A percentile compares a stretch with the other conserved stretches of the same genome.
phyloP scores from a whole-genome alignment of 2,797 vertebrate genomes.

The Gymnodraco acuticeps region DNA sequence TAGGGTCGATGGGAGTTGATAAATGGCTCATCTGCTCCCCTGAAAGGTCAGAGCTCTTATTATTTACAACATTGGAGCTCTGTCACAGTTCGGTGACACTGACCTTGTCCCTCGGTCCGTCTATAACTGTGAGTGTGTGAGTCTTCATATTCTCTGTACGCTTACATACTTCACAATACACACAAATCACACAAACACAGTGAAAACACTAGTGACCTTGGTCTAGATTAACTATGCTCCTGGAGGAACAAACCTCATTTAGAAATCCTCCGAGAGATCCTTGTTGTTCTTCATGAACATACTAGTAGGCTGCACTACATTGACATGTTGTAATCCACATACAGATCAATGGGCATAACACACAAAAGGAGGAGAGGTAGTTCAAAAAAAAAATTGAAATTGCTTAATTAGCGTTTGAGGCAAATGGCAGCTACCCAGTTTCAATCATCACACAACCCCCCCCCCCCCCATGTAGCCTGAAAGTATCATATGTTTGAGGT shows the following conservation, averaged over 20 bases:
- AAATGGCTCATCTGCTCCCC: conserved; percentile 59
- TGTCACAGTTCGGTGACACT: conserved; percentile 72
- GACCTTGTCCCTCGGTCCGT: conserved; percentile 75
- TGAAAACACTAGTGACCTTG: conserved; percentile 61
- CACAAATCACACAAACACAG: conserved; percentile 1
- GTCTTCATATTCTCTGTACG: conserved; percentile 52
- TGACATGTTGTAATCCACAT: not conserved
- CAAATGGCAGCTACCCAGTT: conserved; percentile 5
- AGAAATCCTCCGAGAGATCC: conserved; percentile 45
- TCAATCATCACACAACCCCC: not conserved
- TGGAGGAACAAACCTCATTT: conserved; percentile 57
- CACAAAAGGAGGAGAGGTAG: not conserved
- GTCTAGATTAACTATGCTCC: conserved; percentile 68
- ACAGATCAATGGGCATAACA: not conserved
- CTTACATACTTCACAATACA: conserved; percentile 25
- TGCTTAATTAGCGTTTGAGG: not conserved
- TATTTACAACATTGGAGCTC: conserved; percentile 74
- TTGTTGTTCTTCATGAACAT: conserved; percentile 31
- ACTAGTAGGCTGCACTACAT: not conserved
- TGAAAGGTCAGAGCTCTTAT: conserved; percentile 77
- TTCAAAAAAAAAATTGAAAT: not conserved
- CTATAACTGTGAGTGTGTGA: conserved; percentile 35
- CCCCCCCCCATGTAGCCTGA: not conserved
- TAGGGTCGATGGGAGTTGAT: conserved; percentile 59
- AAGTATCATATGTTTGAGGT: not conserved